Evolutionary conservation across 2,797 vertebrate species (phyloP).

Genomic region (Chiloscyllium punctatum): DNA sequence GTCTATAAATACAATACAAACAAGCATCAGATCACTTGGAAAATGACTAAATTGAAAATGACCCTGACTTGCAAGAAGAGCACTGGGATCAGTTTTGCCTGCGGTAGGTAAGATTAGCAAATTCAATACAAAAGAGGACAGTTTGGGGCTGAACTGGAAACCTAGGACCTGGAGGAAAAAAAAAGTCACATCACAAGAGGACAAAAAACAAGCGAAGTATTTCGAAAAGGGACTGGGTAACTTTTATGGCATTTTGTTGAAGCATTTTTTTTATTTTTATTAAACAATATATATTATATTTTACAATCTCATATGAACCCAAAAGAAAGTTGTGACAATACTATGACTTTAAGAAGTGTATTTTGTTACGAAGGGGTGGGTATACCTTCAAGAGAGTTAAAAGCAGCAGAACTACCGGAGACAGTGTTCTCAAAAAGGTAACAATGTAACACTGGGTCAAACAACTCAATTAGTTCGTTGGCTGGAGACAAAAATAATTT

Average conservation of each 20-base stretch:
- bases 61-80: not conserved
- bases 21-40: not conserved
- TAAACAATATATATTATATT: not conserved
- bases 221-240: not conserved
- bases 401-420: too few species aligned
- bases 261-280: not conserved
- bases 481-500: too few species aligned
- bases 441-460: too few species aligned
- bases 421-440: too few species aligned
- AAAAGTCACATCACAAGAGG: not conserved
- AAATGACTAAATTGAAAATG: not conserved
- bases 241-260: not conserved
- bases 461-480: too few species aligned
- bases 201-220: not conserved
- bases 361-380: too few species aligned
- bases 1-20: not conserved
- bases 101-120: not conserved
- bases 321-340: too few species aligned
- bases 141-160: not conserved
- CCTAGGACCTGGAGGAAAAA: not conserved
- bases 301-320: not conserved
- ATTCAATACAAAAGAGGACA: not conserved
- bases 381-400: too few species aligned
- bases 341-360: too few species aligned
- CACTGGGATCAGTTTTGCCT: not conserved